Evolutionary conservation across 2,113 vertebrate genomes (phyloP), one percentile per base, ranked within the genome.

Genomic region (Paedocypris sp.): DNA sequence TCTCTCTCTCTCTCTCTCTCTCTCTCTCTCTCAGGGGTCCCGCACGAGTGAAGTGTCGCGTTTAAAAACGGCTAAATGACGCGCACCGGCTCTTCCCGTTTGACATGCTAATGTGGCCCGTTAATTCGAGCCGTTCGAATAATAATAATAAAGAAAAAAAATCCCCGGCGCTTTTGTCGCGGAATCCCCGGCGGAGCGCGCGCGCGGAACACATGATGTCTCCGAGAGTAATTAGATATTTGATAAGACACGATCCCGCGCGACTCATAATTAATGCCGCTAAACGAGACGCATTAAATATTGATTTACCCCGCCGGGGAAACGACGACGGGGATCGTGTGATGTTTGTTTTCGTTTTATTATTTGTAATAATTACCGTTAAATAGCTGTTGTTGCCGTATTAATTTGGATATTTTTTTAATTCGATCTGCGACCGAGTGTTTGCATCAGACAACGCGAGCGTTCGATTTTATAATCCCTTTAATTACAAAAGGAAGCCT

Each of bases 101-200:
- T 97, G 90, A 89, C 92, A 98, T 98, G 94, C 94, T 97, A 98
- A 98, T 98, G 75, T 82, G 86, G 87, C 91, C 92, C 92, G 93
- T 96, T 97, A 96, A 97, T 98, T 96, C 91, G 90, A 89, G 93
- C 92, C 92, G 97, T 97, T 98, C 95, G 92, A 96, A 97, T 89
- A 85, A n/a, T n/a, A n/a, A n/a, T n/a, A n/a, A n/a, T n/a, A n/a
- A n/a, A n/a, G n/a, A n/a, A n/a, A n/a, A n/a, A 92, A 97, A 92
- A 91, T 94, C 91, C 91, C 90, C 88, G 83, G 89, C 83, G 87
- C 88, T 85, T 90, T 97, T 98, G 91, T 96, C 89, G 87, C 83
- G 60, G 86, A 89, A 85, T 87, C 89, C 90, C 92, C 68, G n/a
- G 81, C 67, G 89, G 91, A 93, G 89, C 86, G 86, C 85, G 85